Percentiles rank a stretch among this genome's conserved stretches.
These are phyloP conservation scores for Choloepus hoffmanni DNA, from an alignment of 2,113 vertebrate genomes.

Conservation along the genomic window DNA sequence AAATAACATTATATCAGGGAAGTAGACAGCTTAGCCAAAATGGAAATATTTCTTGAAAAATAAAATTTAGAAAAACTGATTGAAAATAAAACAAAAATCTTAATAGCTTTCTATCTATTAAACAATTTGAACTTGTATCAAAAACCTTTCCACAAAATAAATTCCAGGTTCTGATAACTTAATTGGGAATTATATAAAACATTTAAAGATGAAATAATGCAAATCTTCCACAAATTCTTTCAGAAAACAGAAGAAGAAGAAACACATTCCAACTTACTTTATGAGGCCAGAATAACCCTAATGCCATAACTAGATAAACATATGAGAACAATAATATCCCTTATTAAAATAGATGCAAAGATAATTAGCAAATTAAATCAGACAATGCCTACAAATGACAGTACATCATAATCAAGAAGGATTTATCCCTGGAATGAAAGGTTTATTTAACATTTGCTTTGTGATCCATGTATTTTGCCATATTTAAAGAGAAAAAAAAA, in stretches of 20 bases:
- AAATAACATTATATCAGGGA: neutral
- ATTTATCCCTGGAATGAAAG: neutral
- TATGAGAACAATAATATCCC: neutral
- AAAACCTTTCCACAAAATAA: neutral
- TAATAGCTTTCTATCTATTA: neutral
- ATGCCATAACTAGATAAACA: neutral
- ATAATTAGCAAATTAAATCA: neutral
- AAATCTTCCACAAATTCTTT: neutral
- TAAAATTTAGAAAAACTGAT: neutral
- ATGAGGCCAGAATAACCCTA: neutral
- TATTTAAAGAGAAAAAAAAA: neutral
- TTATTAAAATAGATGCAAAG: neutral
- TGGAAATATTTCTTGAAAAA: slow-evolving; percentile 5
- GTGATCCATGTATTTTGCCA: neutral
- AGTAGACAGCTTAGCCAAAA: neutral
- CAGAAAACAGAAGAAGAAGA: neutral
- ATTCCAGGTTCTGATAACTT: neutral
- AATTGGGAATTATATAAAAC: neutral
- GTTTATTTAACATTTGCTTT: neutral
- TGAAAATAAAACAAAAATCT: slow-evolving; percentile 49
- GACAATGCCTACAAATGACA: neutral
- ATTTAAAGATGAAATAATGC: neutral
- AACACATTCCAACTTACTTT: neutral
- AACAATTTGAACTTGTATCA: neutral
- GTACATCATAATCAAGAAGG: neutral